A percentile compares a stretch with the other conserved stretches of the same genome.
These are phyloP conservation scores for Agapostemon virescens DNA, from an alignment of 2,888 invertebrate genomes.

Conservation along the genomic window DNA sequence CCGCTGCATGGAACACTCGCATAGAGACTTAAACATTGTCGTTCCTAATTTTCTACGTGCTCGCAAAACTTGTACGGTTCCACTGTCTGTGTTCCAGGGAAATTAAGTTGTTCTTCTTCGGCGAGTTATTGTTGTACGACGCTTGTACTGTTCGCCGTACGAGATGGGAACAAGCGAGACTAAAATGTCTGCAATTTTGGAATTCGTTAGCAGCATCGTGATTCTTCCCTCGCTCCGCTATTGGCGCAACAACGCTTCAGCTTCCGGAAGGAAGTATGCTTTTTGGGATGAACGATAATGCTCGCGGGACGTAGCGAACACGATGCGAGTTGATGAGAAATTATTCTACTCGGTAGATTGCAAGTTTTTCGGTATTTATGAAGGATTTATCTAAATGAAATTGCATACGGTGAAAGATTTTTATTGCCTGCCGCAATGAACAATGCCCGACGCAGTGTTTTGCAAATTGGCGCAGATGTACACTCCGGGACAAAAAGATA, in stretches of 20 bases:
- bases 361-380: background rate
- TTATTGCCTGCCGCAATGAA: no score
- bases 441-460: no score
- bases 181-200: background rate
- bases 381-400: no score
- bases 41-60: constrained; percentile 10
- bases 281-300: no score
- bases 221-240: background rate
- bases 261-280: no score
- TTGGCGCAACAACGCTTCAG: no score
- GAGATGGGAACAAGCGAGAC: background rate
- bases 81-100: background rate
- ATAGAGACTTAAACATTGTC: background rate
- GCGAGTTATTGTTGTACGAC: background rate
- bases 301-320: no score
- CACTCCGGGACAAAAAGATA: no score
- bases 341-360: background rate
- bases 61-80: background rate
- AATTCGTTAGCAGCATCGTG: background rate
- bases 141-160: background rate
- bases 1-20: background rate
- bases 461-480: no score
- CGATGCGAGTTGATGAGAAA: no score
- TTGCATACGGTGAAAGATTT: no score
- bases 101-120: constrained; percentile 15